phyloP scores from a whole-genome alignment of 2,113 vertebrate species.

The Halcyon malimbica region DNA sequence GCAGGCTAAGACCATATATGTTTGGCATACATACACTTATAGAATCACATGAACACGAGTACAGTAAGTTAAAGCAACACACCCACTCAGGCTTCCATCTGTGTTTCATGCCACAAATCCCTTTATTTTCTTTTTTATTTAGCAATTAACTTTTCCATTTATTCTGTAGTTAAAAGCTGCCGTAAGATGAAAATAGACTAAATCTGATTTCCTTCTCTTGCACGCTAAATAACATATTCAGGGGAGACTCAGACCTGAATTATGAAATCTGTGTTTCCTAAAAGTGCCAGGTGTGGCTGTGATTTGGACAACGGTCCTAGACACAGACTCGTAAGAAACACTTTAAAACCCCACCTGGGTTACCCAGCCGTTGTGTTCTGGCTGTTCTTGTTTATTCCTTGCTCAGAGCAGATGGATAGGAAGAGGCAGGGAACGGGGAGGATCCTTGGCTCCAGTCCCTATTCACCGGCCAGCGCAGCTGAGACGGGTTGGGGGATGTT shows the following conservation, averaged over 20 bases:
- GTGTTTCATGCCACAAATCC: slow-evolving; percentile 19
- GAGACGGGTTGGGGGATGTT: slow-evolving; percentile 10
- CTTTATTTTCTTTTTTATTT: slow-evolving; percentile 52
- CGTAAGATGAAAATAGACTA: slow-evolving; percentile 5
- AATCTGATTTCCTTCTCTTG: slow-evolving; percentile 19
- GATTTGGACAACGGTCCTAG: slow-evolving; percentile 11
- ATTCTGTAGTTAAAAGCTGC: slow-evolving; percentile 50
- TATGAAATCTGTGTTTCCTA: background rate
- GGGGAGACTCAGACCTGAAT: slow-evolving; percentile 34
- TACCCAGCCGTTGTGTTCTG: slow-evolving; percentile 53
- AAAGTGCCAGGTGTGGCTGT: slow-evolving; percentile 39
- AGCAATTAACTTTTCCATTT: slow-evolving; percentile 52
- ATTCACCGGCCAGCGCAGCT: slow-evolving; percentile 48
- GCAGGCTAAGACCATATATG: slow-evolving; percentile 56
- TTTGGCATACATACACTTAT: background rate
- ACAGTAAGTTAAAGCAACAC: slow-evolving; percentile 17
- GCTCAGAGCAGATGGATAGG: slow-evolving; percentile 49
- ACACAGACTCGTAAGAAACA: background rate
- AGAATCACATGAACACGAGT: background rate
- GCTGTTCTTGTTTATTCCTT: slow-evolving; percentile 54
- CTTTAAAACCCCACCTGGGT: slow-evolving; percentile 40
- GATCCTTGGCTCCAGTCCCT: slow-evolving; percentile 59
- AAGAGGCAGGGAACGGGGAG: slow-evolving; percentile 53
- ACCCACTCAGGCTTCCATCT: slow-evolving; percentile 29
- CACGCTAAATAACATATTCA: slow-evolving; percentile 20